A percentile compares a stretch with the other conserved stretches of the same genome.
Conservation (phyloP, 2,888 invertebrate species). For the Malthinus flaveolus region DNA sequence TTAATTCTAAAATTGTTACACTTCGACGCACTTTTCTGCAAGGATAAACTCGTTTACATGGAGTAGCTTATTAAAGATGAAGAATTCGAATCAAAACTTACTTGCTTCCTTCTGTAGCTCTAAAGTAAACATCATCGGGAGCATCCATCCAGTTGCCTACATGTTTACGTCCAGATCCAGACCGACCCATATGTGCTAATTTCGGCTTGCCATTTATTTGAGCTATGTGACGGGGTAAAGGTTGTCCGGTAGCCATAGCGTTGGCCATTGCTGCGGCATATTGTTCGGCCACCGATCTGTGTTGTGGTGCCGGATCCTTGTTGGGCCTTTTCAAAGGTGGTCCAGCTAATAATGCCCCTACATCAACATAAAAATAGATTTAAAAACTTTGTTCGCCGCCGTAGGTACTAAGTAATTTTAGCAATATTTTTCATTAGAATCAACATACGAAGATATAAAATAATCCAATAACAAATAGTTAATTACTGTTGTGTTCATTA, state of each 20-base stretch:
- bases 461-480: too few relatives aligned
- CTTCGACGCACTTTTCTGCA: conserved; percentile 81
- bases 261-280: conserved; percentile 71
- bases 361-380: background rate
- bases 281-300: conserved; percentile 59
- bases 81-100: conserved; percentile 56
- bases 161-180: conserved; percentile 79
- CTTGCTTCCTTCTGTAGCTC: conserved; percentile 90
- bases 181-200: conserved; percentile 76
- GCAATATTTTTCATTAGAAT: too few relatives aligned
- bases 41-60: conserved; percentile 27
- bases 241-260: conserved; percentile 68
- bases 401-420: too few relatives aligned
- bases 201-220: conserved; percentile 84
- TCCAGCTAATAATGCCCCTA: conserved; percentile 51
- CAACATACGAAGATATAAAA: too few relatives aligned
- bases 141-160: conserved; percentile 98
- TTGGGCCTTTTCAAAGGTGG: conserved; percentile 81
- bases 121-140: conserved; percentile 95
- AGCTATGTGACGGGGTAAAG: conserved; percentile 69
- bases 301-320: conserved; percentile 63
- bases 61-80: background rate
- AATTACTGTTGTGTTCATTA: background rate
- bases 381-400: too few relatives aligned
- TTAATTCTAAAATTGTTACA: conserved; percentile 76